These are phyloP conservation scores for Luperina testacea DNA, from an alignment of 2,888 invertebrate genomes.

Conservation along the genomic window DNA sequence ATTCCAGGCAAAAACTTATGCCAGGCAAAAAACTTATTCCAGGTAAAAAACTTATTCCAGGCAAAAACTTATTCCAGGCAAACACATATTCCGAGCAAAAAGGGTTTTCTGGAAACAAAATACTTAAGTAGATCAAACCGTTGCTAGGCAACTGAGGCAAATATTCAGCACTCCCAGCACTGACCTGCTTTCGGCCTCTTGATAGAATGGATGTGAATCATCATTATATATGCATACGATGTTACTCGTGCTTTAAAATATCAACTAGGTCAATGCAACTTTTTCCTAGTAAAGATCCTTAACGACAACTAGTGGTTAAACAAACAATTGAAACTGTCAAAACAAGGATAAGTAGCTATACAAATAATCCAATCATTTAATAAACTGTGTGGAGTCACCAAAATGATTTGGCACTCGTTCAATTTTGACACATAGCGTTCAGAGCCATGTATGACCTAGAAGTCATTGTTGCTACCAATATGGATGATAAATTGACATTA, in stretches of 20 bases:
- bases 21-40: too few species aligned
- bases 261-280: constrained; percentile 29
- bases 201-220: constrained; percentile 25
- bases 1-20: too few species aligned
- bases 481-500: constrained; percentile 39
- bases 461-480: constrained; percentile 36
- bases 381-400: constrained; percentile 44
- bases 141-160: constrained; percentile 7
- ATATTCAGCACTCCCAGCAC: not conserved
- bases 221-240: constrained; percentile 15
- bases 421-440: constrained; percentile 56
- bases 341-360: constrained; percentile 44
- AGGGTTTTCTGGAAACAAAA: too few species aligned
- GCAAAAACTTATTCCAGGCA: not conserved
- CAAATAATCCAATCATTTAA: constrained; percentile 58
- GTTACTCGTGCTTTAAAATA: not conserved
- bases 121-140: not conserved
- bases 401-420: constrained; percentile 58
- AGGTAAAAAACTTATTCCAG: too few species aligned
- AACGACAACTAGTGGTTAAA: constrained; percentile 25
- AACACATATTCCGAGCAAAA: not conserved
- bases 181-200: constrained; percentile 30
- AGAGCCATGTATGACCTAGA: constrained; percentile 33
- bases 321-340: constrained; percentile 50
- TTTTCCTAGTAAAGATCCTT: constrained; percentile 28